These are phyloP conservation scores for Gortyna flavago DNA, from an alignment of 2,888 invertebrate species.

Conservation along the genomic window DNA sequence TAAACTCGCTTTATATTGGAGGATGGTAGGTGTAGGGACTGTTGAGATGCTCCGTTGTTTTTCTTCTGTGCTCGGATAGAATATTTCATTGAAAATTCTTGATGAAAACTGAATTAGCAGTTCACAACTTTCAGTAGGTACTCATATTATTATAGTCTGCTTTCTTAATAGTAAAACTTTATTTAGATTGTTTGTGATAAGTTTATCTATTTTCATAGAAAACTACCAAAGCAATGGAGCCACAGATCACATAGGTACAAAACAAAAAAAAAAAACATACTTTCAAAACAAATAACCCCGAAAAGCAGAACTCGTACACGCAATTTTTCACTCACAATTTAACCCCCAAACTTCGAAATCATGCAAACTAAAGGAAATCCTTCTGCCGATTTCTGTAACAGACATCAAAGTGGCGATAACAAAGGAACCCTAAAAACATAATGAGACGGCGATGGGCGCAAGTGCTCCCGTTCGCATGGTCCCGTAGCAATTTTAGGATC, in stretches of 20 bases:
- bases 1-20: slow-evolving; percentile 65
- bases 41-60: slow-evolving; percentile 17
- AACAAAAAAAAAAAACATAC: not conserved
- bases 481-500: slow-evolving; percentile 88
- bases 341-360: slow-evolving; percentile 73
- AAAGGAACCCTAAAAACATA: slow-evolving; percentile 88
- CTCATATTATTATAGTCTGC: not conserved
- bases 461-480: slow-evolving; percentile 89
- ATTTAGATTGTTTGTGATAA: not conserved
- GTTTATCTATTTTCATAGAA: not conserved
- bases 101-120: not conserved
- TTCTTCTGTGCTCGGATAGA: slow-evolving; percentile 7
- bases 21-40: slow-evolving; percentile 12
- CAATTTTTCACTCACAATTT: slow-evolving; percentile 63
- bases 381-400: slow-evolving; percentile 80
- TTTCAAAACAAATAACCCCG: slow-evolving; percentile 10
- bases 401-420: slow-evolving; percentile 88
- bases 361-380: slow-evolving; percentile 81
- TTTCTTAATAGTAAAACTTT: not conserved
- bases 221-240: not conserved
- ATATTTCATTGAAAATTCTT: not conserved
- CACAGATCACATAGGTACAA: not conserved
- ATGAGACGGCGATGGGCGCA: slow-evolving; percentile 86
- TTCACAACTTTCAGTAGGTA: not conserved
- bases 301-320: slow-evolving; percentile 16